Percentiles rank a stretch among this genome's conserved stretches.
Evolutionary conservation across 2,888 invertebrate genomes (phyloP).

Genomic region (Euclidia mi): DNA sequence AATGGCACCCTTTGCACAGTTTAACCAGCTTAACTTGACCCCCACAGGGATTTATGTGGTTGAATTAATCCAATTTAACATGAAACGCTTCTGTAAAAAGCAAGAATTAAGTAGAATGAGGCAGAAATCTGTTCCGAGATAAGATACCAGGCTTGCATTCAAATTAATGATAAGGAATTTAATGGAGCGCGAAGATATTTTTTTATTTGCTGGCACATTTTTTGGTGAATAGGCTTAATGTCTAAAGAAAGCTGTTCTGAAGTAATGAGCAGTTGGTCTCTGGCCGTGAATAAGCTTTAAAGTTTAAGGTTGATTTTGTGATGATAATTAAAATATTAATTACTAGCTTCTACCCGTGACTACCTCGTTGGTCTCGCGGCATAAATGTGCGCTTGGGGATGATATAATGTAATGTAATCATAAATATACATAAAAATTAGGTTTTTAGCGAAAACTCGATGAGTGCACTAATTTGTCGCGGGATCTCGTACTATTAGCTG

Average conservation of each 20-base stretch:
- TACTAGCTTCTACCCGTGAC: too few species aligned
- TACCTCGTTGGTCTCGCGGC: too few species aligned
- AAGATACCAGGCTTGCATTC: slow-evolving; percentile 46
- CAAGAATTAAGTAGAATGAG: slow-evolving; percentile 46
- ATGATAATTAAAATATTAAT: background rate
- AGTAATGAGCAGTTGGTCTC: background rate
- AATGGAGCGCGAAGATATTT: slow-evolving; percentile 26
- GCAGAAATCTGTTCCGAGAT: slow-evolving; percentile 42
- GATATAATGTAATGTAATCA: too few species aligned
- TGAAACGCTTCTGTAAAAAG: slow-evolving; percentile 70
- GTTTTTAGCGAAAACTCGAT: too few species aligned
- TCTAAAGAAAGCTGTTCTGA: background rate
- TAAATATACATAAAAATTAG: too few species aligned
- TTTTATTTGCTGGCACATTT: slow-evolving; percentile 5
- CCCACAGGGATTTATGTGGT: slow-evolving; percentile 73
- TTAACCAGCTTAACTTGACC: slow-evolving; percentile 53
- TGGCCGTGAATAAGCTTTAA: background rate
- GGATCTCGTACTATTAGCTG: too few species aligned
- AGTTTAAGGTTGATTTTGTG: background rate
- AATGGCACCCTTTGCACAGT: slow-evolving; percentile 17
- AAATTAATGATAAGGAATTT: slow-evolving; percentile 32
- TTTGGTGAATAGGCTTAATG: slow-evolving; percentile 17
- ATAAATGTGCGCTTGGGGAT: too few species aligned
- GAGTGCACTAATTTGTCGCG: too few species aligned
- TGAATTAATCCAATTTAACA: slow-evolving; percentile 76